Conservation (phyloP, 2,113 vertebrate genomes). For the Psophia crepitans region DNA sequence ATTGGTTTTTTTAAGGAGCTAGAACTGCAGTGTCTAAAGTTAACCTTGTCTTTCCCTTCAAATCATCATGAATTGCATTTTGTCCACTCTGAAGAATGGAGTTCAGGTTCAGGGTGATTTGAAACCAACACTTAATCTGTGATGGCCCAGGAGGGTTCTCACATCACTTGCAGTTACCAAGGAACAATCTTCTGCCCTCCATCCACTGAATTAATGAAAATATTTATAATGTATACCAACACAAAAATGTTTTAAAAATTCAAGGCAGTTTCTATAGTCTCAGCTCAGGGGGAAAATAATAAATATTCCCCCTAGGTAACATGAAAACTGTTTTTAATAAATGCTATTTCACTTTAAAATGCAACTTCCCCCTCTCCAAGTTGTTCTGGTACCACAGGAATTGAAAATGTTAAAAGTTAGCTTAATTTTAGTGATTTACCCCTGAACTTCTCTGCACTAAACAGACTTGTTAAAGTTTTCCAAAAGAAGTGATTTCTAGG, state of each 20-base stretch:
- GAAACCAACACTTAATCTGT: neutral
- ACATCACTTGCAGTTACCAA: neutral
- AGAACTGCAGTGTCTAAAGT: neutral
- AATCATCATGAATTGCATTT: accelerated
- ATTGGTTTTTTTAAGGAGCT: neutral
- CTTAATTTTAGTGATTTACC: neutral
- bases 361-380: neutral
- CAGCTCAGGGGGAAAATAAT: accelerated
- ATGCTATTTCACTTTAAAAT: neutral
- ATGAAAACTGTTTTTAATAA: neutral
- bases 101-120: neutral
- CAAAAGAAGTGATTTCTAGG: neutral
- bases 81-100: neutral
- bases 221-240: neutral
- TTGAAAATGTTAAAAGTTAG: neutral
- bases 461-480: neutral
- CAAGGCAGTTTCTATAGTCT: neutral
- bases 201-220: neutral
- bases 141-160: neutral
- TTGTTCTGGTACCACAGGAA: neutral
- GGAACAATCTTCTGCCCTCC: neutral
- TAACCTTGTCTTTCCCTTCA: neutral
- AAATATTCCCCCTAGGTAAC: neutral
- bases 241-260: neutral
- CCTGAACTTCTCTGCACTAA: neutral